Percentiles rank a stretch among this genome's conserved stretches.
Conservation (phyloP, 1,140 invertebrate species). For the Ceratina calcarata region DNA sequence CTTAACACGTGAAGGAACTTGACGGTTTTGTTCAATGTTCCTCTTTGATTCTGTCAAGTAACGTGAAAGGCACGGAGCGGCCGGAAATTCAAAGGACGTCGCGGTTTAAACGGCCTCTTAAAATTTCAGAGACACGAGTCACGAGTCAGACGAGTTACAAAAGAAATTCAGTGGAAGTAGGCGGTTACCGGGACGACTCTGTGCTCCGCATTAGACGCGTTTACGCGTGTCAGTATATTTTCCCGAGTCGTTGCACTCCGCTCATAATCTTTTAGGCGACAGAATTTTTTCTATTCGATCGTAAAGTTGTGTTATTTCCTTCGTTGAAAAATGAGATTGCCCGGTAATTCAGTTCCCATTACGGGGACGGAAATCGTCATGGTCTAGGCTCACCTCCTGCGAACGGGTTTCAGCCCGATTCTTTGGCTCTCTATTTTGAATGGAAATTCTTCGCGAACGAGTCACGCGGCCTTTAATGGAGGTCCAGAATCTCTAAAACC, state of each 20-base stretch:
- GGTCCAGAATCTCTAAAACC: conserved; percentile 1
- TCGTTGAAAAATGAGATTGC: not conserved
- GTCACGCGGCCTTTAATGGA: conserved; percentile 16
- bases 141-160: not conserved
- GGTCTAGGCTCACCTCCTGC: not conserved
- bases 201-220: not conserved
- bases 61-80: not conserved
- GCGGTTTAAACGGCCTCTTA: conserved; percentile 17
- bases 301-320: too few species aligned
- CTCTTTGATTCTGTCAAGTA: not conserved
- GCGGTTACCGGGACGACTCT: not conserved
- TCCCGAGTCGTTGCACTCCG: not conserved
- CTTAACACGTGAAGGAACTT: not conserved
- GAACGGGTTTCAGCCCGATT: conserved; percentile 1
- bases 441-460: conserved; percentile 25
- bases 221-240: not conserved
- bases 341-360: not conserved
- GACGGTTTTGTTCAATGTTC: not conserved
- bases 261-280: not conserved
- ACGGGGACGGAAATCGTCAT: not conserved
- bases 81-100: conserved; percentile 24
- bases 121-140: not conserved
- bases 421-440: conserved; percentile 16
- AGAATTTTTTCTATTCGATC: too few species aligned
- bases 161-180: conserved; percentile 16